Percentiles rank a stretch among this genome's conserved stretches.
Evolutionary conservation across 2,797 vertebrate species (phyloP).

Genomic region (Falco naumanni): DNA sequence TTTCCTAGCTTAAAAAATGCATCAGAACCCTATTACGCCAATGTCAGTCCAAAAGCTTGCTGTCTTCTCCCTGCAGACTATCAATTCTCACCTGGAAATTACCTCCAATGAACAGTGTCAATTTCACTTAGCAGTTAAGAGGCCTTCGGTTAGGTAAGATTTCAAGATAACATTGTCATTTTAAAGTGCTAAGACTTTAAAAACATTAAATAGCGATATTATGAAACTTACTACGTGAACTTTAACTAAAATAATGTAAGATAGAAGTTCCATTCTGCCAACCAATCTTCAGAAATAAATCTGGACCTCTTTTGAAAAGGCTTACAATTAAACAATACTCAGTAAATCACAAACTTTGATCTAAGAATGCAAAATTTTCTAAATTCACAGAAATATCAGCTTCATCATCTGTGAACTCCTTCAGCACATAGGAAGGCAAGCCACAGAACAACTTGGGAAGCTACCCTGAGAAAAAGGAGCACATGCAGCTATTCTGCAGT

Average conservation of each 20-base stretch:
- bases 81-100: neutral
- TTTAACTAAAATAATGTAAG: neutral
- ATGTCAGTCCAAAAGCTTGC: neutral
- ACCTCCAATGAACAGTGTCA: neutral
- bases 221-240: neutral
- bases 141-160: neutral
- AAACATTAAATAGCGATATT: neutral
- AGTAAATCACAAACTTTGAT: neutral
- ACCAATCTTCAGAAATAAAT: neutral
- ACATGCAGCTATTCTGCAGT: neutral
- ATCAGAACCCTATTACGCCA: neutral
- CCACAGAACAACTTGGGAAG: neutral
- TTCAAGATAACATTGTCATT: neutral
- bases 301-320: neutral
- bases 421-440: neutral
- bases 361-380: neutral
- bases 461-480: neutral
- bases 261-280: neutral
- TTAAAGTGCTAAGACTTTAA: neutral
- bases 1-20: neutral
- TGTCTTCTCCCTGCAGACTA: neutral
- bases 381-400: neutral
- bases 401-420: neutral
- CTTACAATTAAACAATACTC: neutral
- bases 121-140: neutral